Evolutionary conservation across 2,888 invertebrate species (phyloP).

Genomic region (Buathra laborator): DNA sequence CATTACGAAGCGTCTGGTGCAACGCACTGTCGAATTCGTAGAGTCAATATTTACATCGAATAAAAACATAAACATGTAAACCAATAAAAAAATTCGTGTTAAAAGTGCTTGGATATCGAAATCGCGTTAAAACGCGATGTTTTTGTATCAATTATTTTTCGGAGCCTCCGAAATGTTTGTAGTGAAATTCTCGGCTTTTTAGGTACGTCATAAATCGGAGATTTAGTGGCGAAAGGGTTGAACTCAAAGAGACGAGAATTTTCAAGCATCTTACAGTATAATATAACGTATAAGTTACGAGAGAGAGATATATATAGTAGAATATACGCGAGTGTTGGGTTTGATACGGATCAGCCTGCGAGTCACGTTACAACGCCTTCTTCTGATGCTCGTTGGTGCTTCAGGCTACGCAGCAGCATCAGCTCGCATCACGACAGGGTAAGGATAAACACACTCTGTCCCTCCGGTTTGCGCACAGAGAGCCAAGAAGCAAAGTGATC

Average conservation of each 20-base stretch:
- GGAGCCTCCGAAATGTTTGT: neutral
- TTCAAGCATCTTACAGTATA: constrained; percentile 44
- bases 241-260: constrained; percentile 13
- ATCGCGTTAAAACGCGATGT: no score
- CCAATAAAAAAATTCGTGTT: no score
- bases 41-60: neutral
- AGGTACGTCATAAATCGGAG: neutral
- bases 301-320: constrained; percentile 45
- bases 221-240: neutral
- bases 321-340: constrained; percentile 54
- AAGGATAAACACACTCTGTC: constrained; percentile 41
- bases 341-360: constrained; percentile 69
- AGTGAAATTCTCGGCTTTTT: neutral
- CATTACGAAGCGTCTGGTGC: neutral
- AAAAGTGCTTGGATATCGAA: no score
- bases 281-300: constrained; percentile 61
- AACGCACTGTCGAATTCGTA: neutral
- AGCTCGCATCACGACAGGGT: constrained; percentile 40
- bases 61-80: no score
- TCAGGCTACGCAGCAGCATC: constrained; percentile 53
- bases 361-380: constrained; percentile 69
- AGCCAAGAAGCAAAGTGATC: constrained; percentile 2
- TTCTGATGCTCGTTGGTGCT: constrained; percentile 54
- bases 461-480: neutral
- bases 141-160: neutral